A percentile compares a stretch with the other conserved stretches of the same genome.
These are phyloP conservation scores for Ciconia stormi DNA, from an alignment of 2,113 vertebrate genomes.

Conservation along the genomic window DNA sequence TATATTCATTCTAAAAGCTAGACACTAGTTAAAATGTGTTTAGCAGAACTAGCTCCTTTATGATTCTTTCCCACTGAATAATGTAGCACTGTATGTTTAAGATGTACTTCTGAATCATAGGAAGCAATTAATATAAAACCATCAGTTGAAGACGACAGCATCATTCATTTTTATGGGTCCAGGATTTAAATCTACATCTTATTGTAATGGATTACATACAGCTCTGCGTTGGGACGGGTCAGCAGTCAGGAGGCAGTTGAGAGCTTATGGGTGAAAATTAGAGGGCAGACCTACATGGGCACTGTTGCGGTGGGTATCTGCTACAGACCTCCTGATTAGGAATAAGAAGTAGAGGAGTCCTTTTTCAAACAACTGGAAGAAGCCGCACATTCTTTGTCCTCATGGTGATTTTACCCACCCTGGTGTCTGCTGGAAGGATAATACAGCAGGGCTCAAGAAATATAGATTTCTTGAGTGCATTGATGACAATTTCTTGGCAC, in stretches of 20 bases:
- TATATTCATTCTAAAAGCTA: background rate
- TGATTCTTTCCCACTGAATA: background rate
- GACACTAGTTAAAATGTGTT: background rate
- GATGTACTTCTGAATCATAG: background rate
- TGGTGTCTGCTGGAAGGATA: background rate
- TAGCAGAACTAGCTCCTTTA: background rate
- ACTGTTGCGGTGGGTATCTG: background rate
- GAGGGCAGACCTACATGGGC: background rate
- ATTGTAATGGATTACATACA: background rate
- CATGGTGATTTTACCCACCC: background rate
- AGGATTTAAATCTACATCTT: background rate
- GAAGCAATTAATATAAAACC: background rate
- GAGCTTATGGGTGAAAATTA: background rate
- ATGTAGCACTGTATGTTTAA: background rate
- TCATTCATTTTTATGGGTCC: background rate
- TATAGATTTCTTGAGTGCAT: background rate
- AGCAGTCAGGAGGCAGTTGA: background rate
- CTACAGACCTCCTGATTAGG: background rate
- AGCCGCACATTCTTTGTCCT: background rate
- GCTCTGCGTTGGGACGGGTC: background rate
- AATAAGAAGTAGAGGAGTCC: background rate
- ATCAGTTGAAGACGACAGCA: background rate
- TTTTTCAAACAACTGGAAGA: background rate
- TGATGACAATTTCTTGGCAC: background rate
- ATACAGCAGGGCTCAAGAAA: background rate